Base-by-base conservation (phyloP, 2,113 vertebrate species). In the Petroica traversi region DNA sequence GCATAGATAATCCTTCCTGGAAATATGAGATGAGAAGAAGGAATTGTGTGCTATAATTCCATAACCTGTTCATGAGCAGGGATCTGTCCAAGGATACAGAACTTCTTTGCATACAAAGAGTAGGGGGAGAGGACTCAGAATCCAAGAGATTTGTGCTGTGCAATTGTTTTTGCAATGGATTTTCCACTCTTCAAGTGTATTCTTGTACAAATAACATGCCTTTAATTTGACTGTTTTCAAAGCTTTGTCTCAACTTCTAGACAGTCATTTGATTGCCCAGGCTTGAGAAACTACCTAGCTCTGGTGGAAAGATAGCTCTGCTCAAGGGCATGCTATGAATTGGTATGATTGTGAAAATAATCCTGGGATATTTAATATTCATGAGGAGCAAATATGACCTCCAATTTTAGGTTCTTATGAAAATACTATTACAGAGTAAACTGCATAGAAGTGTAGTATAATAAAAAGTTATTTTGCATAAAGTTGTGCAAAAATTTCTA, bases 301-400 rank as follows among this genome's bases (percentile, higher is more conserved):
- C 20, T 58, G 25, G 41, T 78, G 46, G 73, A 94, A 89, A 89
- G 51, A 43, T 22, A 88, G 24, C 14, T 85, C 49, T 79, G 78
- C 69, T 91, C 41, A 88, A 88, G 74, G 85, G 49, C 58, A 73
- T 72, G 15, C 33, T 73, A 69, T 20, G 26, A 85, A 85, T 85
- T 40, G 1, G 2, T 85, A 76, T 79, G 66, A 67, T 89, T 93
- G 92, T 78, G 68, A 96, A 92, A 94, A 91, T 84, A 93, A 92
- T 91, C 77, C 57, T 68, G 29, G 49, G 45, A 85, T 91, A 94
- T 82, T 95, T 93, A 92, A 89, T 93, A 94, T 95, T 95, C 84
- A 95, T 91, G 29, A 89, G 89, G 54, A 91, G 71, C 38, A 95
- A 94, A 89, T 41, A 97, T 51, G 77, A 95, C 87, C 81, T 95